Conservation (phyloP, 2,113 vertebrate genomes). For the Tetrax tetrax region DNA sequence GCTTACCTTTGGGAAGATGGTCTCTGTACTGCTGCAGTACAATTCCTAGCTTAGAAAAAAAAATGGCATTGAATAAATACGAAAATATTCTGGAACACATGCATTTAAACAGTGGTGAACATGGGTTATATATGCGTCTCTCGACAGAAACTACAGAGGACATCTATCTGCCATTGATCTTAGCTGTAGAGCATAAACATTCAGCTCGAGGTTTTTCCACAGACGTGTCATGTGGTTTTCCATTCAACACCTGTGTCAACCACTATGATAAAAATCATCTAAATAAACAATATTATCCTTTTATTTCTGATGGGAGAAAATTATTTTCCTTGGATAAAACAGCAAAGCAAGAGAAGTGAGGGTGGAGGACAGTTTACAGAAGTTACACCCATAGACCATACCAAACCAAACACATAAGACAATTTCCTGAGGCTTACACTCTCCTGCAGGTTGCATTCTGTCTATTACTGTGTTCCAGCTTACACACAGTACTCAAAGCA, state of each 20-base stretch:
- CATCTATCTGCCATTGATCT: fast-evolving
- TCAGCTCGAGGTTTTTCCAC: background rate
- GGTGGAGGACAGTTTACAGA: background rate
- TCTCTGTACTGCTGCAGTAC: background rate
- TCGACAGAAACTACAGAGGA: background rate
- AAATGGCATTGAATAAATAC: background rate
- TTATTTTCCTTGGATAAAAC: background rate
- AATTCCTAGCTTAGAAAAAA: background rate
- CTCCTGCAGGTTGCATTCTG: background rate
- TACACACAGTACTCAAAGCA: background rate
- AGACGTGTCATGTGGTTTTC: background rate
- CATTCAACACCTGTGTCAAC: background rate
- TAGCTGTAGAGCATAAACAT: background rate
- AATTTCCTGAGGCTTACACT: background rate
- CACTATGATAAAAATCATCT: background rate
- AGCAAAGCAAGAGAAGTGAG: fast-evolving
- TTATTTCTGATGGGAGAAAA: background rate
- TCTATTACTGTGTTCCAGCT: background rate
- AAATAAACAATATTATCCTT: background rate
- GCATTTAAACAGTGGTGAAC: background rate
- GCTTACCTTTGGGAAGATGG: background rate
- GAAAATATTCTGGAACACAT: background rate
- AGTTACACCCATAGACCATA: background rate
- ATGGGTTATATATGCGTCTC: background rate
- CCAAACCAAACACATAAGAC: background rate